Evolutionary conservation across 2,888 invertebrate genomes (phyloP), one percentile per base, ranked within the genome.

Genomic region (Phaonia tiefii): DNA sequence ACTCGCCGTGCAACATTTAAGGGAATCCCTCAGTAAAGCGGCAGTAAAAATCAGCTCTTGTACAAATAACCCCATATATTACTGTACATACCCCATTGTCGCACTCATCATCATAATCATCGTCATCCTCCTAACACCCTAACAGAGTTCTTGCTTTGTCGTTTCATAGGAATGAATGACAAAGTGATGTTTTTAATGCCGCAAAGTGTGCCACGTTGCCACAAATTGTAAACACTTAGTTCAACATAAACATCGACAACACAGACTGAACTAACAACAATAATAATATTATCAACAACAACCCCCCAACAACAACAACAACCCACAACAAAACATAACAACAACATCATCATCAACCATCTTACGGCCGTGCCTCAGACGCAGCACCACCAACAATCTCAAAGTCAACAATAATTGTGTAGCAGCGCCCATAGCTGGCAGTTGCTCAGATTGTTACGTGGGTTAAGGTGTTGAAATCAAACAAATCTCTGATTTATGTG

Each of bases 201-300:
- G 60, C 60, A 73, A 78, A 72, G 74, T 74, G 70, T 80, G 80
- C 78, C 83, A 75, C 69, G 63, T 75, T 73, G 70, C 70, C 72
- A 69, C 69, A 83, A 75, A 75, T 80, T 80, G 73, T 80, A 66
- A 83, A 75, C 72, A 78, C 72, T 81, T 75, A 60, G 56, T 63
- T 22, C 31, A 26, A 78, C 74, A 73, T 46, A 70, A 73, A 73
- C 46, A 70, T 10, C 67, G 72, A 69, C 17, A 46, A 17, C 25
- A 46, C 17, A 67, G 25, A 67, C 25, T 44, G 22, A 15, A 22
- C 31, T 31, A 31, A 31, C n/a, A 31, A 31, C 31, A 31, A 31
- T 31, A 8, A 31, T 8, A 31, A 8, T 8, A 31, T 5, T 8
- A 31, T 31, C 8, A 5, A 8, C 31, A 31, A 8, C 31, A 31